Conservation (phyloP, 1,140 invertebrate species). For the Pseudoatta argentina region DNA sequence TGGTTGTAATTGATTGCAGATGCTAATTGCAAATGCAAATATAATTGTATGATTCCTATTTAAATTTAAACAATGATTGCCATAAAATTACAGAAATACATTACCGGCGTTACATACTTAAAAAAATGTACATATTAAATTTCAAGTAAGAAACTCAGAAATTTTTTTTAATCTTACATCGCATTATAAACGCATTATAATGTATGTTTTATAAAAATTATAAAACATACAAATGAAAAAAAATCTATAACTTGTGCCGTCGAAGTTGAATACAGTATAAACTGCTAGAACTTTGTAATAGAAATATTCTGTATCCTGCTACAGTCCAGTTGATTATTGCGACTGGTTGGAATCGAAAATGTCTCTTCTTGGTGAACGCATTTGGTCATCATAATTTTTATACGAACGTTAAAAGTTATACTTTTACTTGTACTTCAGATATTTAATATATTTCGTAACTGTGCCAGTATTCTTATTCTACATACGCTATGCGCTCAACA, state of each 20-base stretch:
- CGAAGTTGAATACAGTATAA: constrained; percentile 49
- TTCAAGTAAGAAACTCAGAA: background rate
- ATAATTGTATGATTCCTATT: constrained; percentile 13
- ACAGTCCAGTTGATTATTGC: constrained; percentile 50
- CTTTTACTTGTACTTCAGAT: constrained; percentile 61
- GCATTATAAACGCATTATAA: constrained; percentile 14
- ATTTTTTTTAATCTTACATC: constrained; percentile 6
- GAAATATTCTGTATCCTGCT: constrained; percentile 51
- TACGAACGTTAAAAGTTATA: constrained; percentile 40
- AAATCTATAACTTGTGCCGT: constrained; percentile 40
- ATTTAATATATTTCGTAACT: constrained; percentile 53
- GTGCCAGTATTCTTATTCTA: constrained; percentile 30
- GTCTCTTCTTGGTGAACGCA: constrained; percentile 28
- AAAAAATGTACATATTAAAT: background rate
- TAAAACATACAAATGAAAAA: background rate
- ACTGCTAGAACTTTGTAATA: constrained; percentile 56
- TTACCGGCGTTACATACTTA: background rate
- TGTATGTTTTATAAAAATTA: background rate
- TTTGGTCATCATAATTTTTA: background rate
- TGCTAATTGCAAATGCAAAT: background rate
- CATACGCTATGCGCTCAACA: constrained; percentile 27
- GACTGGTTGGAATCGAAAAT: constrained; percentile 50
- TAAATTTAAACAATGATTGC: background rate
- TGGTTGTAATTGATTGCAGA: constrained; percentile 9
- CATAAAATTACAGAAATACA: background rate